Base-by-base conservation (phyloP, 2,797 vertebrate species). In the Pipistrellus nathusii region DNA sequence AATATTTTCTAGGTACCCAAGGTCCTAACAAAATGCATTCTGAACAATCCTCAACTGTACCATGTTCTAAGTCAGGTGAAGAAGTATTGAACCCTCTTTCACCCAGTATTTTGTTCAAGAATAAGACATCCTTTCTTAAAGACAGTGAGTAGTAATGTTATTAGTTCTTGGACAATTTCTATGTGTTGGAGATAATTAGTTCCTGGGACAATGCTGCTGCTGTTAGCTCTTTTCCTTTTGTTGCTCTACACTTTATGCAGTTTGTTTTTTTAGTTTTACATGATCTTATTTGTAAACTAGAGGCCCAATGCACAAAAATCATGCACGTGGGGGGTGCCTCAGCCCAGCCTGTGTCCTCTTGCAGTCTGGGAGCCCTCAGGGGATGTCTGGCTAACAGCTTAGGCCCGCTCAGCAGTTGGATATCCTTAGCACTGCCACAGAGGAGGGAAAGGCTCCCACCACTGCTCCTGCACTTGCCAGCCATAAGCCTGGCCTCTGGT, bases 1-100 rank as follows among this genome's bases (percentile, higher is more conserved):
- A 78, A 84, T 81, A 55, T 75, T 93, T 64, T 89, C 41, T 82
- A 98, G 97, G 96, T 95, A 78, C 93, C 57, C 94, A 96, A 51
- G 51, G 81, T 73, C 73, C 94, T 94, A 21, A 92, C 17, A 81
- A 92, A 9, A 90, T 94, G 53, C 57, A 93, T 44, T 85, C 91
- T 95, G 88, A 93, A 87, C 95, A 55, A 59, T 8, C 44, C 27
- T 48, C 3, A 53, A 0, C 64, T 3, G 55, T 94, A 30, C 90
- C 94, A 0, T 46, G 5, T 32, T 38, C 12, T 41, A 81, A 95
- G 71, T 78, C 88, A 48, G 4, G 14, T 81, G 81, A 97, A 92
- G 94, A 72, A 20, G 15, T 23, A 2, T 64, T 94, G 35, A 38
- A 32, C 51, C 44, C 73, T 68, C 25, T 66, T 44, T 93, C 85